Conservation (phyloP, 2,797 vertebrate species). For the Anabacerthia variegaticeps region DNA sequence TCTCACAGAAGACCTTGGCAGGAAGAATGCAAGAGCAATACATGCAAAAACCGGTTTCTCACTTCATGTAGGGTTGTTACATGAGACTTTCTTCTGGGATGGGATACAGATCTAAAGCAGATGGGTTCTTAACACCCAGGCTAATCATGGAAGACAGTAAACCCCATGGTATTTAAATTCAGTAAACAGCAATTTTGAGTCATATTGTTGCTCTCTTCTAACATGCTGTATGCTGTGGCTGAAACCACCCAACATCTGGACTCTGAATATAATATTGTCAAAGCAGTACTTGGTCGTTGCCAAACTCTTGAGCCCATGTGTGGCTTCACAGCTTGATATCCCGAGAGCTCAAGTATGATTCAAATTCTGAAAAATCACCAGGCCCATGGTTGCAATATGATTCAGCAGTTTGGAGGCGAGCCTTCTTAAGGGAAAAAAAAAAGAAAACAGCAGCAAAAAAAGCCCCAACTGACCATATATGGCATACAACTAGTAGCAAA, state of each 20-base stretch:
- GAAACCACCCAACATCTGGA: conserved; percentile 39
- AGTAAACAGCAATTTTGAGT: conserved; percentile 17
- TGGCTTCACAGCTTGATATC: conserved; percentile 44
- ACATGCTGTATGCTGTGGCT: not conserved
- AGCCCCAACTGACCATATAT: not conserved
- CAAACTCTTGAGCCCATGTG: not conserved
- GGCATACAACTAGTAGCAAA: not conserved
- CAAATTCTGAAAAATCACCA: conserved; percentile 35
- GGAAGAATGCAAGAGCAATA: not conserved
- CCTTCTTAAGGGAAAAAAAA: not conserved
- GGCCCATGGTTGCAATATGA: conserved; percentile 17
- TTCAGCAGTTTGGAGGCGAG: conserved; percentile 46
- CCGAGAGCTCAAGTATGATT: conserved; percentile 18
- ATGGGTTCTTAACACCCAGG: not conserved
- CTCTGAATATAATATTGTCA: conserved; percentile 4
- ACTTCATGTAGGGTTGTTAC: not conserved
- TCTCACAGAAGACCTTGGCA: not conserved
- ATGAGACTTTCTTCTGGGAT: not conserved
- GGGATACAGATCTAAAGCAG: not conserved
- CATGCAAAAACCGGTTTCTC: not conserved
- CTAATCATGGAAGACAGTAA: not conserved
- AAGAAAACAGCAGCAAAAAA: not conserved
- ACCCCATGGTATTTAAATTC: not conserved
- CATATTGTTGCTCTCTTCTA: not conserved
- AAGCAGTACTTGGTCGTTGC: not conserved